These are phyloP conservation scores for Drosophila varians DNA, from an alignment of 1,140 invertebrate species.

Conservation along the genomic window DNA sequence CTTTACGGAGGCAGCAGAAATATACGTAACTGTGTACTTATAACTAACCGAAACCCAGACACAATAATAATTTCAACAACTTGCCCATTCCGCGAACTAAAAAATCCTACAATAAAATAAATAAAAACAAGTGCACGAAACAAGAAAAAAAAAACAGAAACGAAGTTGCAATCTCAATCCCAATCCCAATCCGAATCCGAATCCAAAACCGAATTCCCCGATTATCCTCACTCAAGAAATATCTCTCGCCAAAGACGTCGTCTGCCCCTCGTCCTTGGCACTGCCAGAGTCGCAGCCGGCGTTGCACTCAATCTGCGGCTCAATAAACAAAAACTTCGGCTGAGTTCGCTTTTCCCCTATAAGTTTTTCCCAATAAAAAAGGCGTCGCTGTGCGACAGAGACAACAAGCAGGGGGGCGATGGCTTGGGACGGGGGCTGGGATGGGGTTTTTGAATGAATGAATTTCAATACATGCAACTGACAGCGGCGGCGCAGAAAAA, in stretches of 20 bases:
- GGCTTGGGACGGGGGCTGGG: slow-evolving; percentile 1
- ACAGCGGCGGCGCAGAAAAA: slow-evolving; percentile 76
- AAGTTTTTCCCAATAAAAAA: slow-evolving; percentile 79
- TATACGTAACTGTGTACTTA: too few relatives aligned
- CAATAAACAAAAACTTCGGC: slow-evolving; percentile 50
- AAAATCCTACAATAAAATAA: slow-evolving; percentile 22
- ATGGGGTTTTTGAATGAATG: slow-evolving; percentile 73
- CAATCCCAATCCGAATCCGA: not conserved
- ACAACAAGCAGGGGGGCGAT: not conserved
- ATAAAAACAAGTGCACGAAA: slow-evolving; percentile 24
- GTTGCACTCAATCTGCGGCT: slow-evolving; percentile 69
- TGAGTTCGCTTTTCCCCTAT: slow-evolving; percentile 53
- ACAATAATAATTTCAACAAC: slow-evolving; percentile 38
- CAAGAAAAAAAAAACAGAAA: slow-evolving; percentile 20
- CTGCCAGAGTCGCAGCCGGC: not conserved
- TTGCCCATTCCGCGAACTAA: not conserved
- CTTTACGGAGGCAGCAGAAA: not conserved
- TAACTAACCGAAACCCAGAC: slow-evolving; percentile 34
- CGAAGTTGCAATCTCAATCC: slow-evolving; percentile 12
- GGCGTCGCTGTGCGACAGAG: slow-evolving; percentile 37
- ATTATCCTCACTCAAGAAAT: not conserved
- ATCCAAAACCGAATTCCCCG: slow-evolving; percentile 16
- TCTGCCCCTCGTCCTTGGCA: not conserved
- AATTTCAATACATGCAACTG: slow-evolving; percentile 83
- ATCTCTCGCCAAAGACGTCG: too few relatives aligned